A percentile compares a stretch with the other conserved stretches of the same genome.
Evolutionary conservation across 2,113 vertebrate species (phyloP).

Genomic region (Anser brachyrhynchus): DNA sequence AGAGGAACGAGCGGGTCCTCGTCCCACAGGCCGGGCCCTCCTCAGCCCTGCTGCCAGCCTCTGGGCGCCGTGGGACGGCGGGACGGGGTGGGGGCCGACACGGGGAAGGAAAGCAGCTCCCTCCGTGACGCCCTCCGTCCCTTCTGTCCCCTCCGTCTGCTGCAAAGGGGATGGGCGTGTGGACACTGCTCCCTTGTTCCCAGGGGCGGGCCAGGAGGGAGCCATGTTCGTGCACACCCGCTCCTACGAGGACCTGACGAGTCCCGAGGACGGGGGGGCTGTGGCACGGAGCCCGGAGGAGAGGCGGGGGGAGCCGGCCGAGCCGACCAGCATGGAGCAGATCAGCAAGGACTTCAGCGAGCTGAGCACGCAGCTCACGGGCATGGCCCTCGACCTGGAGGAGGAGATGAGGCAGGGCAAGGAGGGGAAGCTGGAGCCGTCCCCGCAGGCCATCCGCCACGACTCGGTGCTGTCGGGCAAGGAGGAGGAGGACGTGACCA

Average conservation of each 20-base stretch:
- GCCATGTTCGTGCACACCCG: slow-evolving; percentile 92
- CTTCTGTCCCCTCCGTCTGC: accelerated
- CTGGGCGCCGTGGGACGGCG: not conserved
- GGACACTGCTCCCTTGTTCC: not conserved
- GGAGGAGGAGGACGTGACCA: slow-evolving; percentile 84
- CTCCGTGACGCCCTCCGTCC: not conserved
- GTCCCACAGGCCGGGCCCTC: accelerated
- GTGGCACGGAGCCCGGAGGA: slow-evolving; percentile 34
- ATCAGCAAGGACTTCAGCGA: slow-evolving; percentile 83
- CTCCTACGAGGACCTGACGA: slow-evolving; percentile 93
- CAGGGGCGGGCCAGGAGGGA: slow-evolving; percentile 90
- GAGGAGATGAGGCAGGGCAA: slow-evolving; percentile 78
- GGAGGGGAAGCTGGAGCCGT: slow-evolving; percentile 65
- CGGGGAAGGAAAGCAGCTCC: not conserved
- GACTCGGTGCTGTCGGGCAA: slow-evolving; percentile 63
- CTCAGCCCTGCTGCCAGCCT: accelerated
- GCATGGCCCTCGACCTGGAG: slow-evolving; percentile 75
- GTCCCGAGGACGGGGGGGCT: slow-evolving; percentile 64
- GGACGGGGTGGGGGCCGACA: too few relatives aligned
- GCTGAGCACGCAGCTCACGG: slow-evolving; percentile 79
- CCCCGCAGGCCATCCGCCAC: not conserved
- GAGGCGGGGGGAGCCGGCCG: not conserved
- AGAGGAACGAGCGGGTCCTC: not conserved
- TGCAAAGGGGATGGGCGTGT: accelerated
- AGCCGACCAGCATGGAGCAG: slow-evolving; percentile 74